Percentiles rank a stretch among this genome's conserved stretches.
phyloP scores from a whole-genome alignment of 1,140 invertebrate species.

The Hormaphis cornu region DNA sequence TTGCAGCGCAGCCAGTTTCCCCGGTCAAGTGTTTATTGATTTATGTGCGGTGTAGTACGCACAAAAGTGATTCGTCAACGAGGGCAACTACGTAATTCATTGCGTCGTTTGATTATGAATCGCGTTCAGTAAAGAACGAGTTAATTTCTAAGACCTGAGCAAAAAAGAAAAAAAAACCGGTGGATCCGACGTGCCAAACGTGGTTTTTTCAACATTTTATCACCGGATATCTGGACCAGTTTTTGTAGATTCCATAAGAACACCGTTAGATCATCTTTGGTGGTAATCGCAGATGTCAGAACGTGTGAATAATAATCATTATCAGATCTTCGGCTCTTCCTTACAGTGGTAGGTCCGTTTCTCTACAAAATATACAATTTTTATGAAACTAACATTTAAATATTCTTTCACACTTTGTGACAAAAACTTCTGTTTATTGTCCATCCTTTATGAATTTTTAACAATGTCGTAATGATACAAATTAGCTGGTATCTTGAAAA shows the following conservation, averaged over 20 bases:
- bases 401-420: too few species aligned
- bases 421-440: too few species aligned
- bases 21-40: neutral
- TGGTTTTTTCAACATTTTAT: conserved; percentile 12
- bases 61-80: neutral
- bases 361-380: too few species aligned
- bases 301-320: too few species aligned
- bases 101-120: conserved; percentile 4
- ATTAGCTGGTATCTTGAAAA: too few species aligned
- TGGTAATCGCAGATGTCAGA: too few species aligned
- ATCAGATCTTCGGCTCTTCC: too few species aligned
- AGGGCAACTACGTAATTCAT: conserved; percentile 2
- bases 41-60: neutral
- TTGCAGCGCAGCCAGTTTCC: too few species aligned
- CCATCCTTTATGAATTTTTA: too few species aligned
- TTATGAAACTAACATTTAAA: too few species aligned
- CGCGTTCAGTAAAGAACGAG: neutral
- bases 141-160: neutral
- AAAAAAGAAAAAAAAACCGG: conserved; percentile 8
- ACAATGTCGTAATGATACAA: too few species aligned
- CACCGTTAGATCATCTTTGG: neutral
- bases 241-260: neutral
- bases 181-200: neutral
- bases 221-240: neutral
- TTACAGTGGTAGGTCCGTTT: too few species aligned